phyloP scores from a whole-genome alignment of 2,113 vertebrate genomes.

The Balaenoptera acutorostrata region DNA sequence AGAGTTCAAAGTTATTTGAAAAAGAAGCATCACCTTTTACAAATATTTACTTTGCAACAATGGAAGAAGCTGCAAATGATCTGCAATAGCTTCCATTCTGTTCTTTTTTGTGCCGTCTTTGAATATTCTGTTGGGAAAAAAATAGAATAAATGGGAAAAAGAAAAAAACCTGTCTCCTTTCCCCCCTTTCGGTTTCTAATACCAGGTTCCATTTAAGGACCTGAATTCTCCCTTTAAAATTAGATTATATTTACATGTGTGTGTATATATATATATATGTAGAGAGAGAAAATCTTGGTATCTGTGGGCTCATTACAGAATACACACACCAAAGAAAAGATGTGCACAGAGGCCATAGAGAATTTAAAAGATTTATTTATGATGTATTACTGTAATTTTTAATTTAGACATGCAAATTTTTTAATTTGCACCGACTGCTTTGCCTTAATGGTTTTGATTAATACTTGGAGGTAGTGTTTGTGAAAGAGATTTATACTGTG shows the following conservation, averaged over 20 bases:
- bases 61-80: conserved; percentile 76
- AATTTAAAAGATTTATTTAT: conserved; percentile 92
- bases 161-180: conserved; percentile 20
- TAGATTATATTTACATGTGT: conserved; percentile 55
- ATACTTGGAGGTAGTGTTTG: conserved; percentile 96
- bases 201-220: conserved; percentile 65
- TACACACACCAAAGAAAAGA: conserved; percentile 82
- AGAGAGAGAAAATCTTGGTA: conserved; percentile 64
- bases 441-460: conserved; percentile 99
- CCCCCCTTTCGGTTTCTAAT: conserved; percentile 43
- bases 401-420: conserved; percentile 95
- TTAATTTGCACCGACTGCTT: conserved; percentile 94
- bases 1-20: conserved; percentile 84
- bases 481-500: conserved; percentile 98
- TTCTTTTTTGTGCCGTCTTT: conserved; percentile 62
- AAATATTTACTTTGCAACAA: conserved; percentile 84
- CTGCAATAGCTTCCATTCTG: conserved; percentile 66
- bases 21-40: conserved; percentile 79
- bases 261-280: not conserved
- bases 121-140: not conserved
- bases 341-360: conserved; percentile 82
- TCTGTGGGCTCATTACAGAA: conserved; percentile 80
- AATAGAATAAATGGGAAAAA: not conserved
- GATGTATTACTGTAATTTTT: conserved; percentile 95
- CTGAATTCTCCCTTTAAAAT: conserved; percentile 74